phyloP scores from a whole-genome alignment of 1,140 invertebrate species.

The Drosophila navojoa region DNA sequence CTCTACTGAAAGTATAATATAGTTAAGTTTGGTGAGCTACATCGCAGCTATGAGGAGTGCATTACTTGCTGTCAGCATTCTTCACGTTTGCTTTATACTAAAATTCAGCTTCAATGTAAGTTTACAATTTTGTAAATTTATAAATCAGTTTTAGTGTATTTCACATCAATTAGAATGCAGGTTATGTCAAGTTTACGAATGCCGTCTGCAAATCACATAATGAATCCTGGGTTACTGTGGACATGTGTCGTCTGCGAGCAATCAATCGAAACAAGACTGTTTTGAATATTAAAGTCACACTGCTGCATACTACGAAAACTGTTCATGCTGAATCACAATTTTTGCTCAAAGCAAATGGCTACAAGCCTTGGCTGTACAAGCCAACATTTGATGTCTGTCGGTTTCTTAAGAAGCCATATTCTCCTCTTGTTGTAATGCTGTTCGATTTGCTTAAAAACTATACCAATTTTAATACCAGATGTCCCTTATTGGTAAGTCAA shows the following conservation, averaged over 20 bases:
- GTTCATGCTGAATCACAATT: background rate
- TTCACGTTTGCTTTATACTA: no score
- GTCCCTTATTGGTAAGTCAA: slow-evolving; percentile 26
- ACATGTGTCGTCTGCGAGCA: slow-evolving; percentile 17
- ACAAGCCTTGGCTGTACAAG: slow-evolving; percentile 21
- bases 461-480: slow-evolving; percentile 14
- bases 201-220: slow-evolving; percentile 5
- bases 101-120: no score
- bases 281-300: slow-evolving; percentile 15
- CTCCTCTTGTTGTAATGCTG: slow-evolving; percentile 9
- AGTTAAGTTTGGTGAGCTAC: no score
- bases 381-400: slow-evolving; percentile 7
- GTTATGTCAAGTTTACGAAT: background rate
- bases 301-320: slow-evolving; percentile 7
- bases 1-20: no score
- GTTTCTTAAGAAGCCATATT: slow-evolving; percentile 8
- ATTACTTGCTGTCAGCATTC: no score
- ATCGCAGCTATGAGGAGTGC: no score
- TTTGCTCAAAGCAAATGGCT: slow-evolving; percentile 20
- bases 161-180: background rate
- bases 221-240: slow-evolving; percentile 8
- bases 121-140: no score
- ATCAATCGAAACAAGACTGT: slow-evolving; percentile 17
- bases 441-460: slow-evolving; percentile 2
- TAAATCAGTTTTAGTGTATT: no score